Evolutionary conservation across 2,888 invertebrate genomes (phyloP).

Genomic region (Lypha dubia): DNA sequence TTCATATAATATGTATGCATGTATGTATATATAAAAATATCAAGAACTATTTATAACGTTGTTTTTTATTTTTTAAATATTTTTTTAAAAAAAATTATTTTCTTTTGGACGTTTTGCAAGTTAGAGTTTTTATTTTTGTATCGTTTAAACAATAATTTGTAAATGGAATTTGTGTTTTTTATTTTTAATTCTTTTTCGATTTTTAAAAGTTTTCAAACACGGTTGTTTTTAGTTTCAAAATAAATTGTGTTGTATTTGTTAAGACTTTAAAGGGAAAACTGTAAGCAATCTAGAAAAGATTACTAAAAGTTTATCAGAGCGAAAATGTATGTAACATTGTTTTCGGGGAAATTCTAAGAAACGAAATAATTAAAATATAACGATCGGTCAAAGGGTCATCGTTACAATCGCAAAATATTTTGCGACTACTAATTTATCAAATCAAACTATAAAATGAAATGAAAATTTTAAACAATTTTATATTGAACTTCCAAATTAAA

Average conservation of each 20-base stretch:
- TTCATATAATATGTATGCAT: constrained; percentile 66
- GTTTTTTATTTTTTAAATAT: constrained; percentile 52
- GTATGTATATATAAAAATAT: constrained; percentile 71
- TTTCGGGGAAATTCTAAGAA: too few species aligned
- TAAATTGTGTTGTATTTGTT: constrained; percentile 7
- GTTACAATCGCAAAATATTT: too few species aligned
- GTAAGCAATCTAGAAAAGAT: background rate
- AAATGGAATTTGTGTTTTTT: constrained; percentile 49
- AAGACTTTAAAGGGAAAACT: constrained; percentile 38
- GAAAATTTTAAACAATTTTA: too few species aligned
- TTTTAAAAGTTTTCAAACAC: background rate
- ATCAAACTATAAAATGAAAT: too few species aligned
- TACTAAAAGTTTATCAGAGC: too few species aligned
- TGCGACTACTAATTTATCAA: too few species aligned
- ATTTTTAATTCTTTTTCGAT: constrained; percentile 15
- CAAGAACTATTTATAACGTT: constrained; percentile 68
- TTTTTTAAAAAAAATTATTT: constrained; percentile 65
- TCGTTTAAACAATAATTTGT: constrained; percentile 57
- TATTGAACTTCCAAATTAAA: too few species aligned
- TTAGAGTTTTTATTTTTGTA: constrained; percentile 64
- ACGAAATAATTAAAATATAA: too few species aligned
- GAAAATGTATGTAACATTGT: too few species aligned
- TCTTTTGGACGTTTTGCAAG: constrained; percentile 73
- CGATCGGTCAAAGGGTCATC: too few species aligned
- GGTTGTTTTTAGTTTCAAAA: constrained; percentile 29